Base-by-base conservation (phyloP, 2,888 invertebrate species). In the Artemia sinica region DNA sequence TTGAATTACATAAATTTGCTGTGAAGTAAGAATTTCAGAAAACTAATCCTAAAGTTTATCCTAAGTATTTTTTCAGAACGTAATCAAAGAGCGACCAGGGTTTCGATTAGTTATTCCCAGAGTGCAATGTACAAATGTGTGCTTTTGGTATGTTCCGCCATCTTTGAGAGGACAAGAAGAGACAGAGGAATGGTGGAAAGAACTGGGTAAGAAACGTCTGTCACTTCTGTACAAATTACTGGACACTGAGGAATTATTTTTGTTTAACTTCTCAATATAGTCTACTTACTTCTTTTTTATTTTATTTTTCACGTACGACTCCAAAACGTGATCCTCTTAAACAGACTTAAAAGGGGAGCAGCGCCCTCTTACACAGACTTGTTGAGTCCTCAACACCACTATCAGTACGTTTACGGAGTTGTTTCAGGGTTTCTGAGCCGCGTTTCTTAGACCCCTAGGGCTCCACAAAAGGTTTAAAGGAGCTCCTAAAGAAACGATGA, bases 91-190 rank as follows among this genome's bases (percentile, higher is more conserved):
- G 0, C 79, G 81, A 41, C 76, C 79, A 0, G 84, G 85, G 0
- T 89, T 86, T 75, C 79, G 84, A 69, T 77, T 86, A 48, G 85
- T 88, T 0, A 76, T 82, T 50, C 76, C 85, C 71, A 76, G 79
- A 28, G 81, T 83, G 76, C 86, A 91, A 73, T 88, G 87, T 72
- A 86, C 89, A 28, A 92, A 91, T 75, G 84, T 94, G 1, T 92
- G 91, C 77, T 94, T 93, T 78, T 93, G 92, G 92, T 93, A 86
- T 76, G 83, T 91, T 12, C 85, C 85, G 0, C 75, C 76, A 9
- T 79, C 79, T 70, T 83, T 86, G 0, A 78, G 83, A 66, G 77
- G 74, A 0, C 73, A 74, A 67, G 74, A 76, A 50, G 81, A 82
- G 74, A 79, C 76, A 50, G 74, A 76, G 0, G 78, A 78, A 5